Evolutionary conservation across 2,797 vertebrate species (phyloP), one percentile per base, ranked within the genome.

Genomic region (Nannoperca australis): DNA sequence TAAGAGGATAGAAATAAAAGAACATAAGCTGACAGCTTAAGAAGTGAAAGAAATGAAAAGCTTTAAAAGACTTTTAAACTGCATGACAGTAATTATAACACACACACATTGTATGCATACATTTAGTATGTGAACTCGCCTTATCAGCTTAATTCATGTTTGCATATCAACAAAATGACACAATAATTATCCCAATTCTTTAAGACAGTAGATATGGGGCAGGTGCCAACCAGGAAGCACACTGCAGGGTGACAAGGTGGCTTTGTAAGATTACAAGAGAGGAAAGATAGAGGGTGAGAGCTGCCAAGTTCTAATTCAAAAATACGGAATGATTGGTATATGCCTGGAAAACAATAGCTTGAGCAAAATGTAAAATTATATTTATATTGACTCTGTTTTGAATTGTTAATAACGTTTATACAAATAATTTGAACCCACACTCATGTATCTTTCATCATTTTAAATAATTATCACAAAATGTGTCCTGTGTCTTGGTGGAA

Each of bases 41-140:
- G 62, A 79, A 71, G 62, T 53, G 50, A 58, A 68, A 58, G 55
- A 66, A 70, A n/a, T 49, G 47, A 61, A 68, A 76, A 58, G 63
- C 73, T 81, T 45, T 75, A 30, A 70, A 64, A 59, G 20, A 79
- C 70, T 71, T 71, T 80, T 34, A 49, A 66, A 81, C 47, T 60
- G 60, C 60, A 15, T 32, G 66, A 70, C 18, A 11, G 45, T 65
- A 44, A 79, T 65, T 54, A 75, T 10, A 40, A 59, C 27, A 45
- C n/a, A 59, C 54, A 42, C 44, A 65, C 18, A 30, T 32, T 49
- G 8, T 38, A 38, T 9, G 36, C 36, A 66, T 60, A 9, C 20
- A 76, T 76, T 13, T 40, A 54, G 18, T 13, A 6, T 32, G 6
- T 50, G 15, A 51, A 24, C 51, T 69, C 10, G 1, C 1, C 24